Evolutionary conservation across 2,888 invertebrate species (phyloP), one percentile per base, ranked within the genome.

Genomic region (Atethmia centrago): DNA sequence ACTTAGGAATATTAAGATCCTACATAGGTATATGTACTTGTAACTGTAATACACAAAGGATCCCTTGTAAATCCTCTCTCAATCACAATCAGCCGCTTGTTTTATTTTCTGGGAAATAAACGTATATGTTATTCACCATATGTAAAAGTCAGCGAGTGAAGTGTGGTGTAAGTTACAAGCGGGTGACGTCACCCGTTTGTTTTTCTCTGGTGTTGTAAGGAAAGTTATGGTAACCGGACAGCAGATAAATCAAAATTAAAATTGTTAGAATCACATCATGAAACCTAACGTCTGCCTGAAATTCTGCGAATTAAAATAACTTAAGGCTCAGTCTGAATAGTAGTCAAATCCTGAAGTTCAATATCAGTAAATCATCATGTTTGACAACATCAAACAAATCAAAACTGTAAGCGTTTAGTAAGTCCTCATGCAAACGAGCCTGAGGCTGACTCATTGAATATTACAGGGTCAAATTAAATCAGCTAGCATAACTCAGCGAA

Each of bases 51-150:
- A 42, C 67, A 31, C 70, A 31, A 36, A 70, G 67, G 70, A 71
- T 65, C 66, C 80, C 65, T 79, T 49, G 53, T 64, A 72, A 76
- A 83, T 63, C 74, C 74, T 31, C 81, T 65, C 76, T 87, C 87
- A 87, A 88, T 91, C 90, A 90, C 89, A 90, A 90, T 88, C 83
- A 86, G 70, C 61, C 74, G 74, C 74, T 80, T 85, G 84, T 82
- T 86, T 90, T 87, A 87, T 89, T 88, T 88, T 85, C 82, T 76
- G 75, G 77, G 73, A 83, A 88, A 86, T 87, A 85, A 86, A 85
- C 77, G 76, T 86, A 79, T 86, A 88, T 87, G 85, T 87, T 88
- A 88, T 90, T 89, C 88, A 85, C 86, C 84, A 85, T 90, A 90
- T 89, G 85, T 87, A 85, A 88, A 89, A 89, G 89, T 86, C 81